phyloP scores from a whole-genome alignment of 2,888 invertebrate genomes.

The Folsomia candida region DNA sequence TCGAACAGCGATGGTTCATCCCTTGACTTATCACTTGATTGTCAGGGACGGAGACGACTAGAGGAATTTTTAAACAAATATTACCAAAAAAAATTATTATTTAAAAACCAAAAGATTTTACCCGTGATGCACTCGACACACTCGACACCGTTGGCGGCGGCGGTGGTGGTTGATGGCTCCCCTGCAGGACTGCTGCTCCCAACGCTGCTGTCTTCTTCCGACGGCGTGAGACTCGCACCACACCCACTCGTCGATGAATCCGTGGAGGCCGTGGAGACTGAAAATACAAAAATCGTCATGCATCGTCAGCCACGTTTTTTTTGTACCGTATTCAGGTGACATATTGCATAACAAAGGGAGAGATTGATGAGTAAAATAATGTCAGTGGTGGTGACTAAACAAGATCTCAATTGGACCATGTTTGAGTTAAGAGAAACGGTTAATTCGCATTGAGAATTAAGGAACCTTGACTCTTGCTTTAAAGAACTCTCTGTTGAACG shows the following conservation, averaged over 20 bases:
- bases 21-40: slow-evolving; percentile 49
- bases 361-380: too few species aligned
- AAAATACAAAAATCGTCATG: too few species aligned
- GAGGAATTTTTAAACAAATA: too few species aligned
- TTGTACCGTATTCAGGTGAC: too few species aligned
- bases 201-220: neutral
- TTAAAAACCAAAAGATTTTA: too few species aligned
- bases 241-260: neutral
- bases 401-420: too few species aligned
- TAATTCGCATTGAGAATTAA: neutral
- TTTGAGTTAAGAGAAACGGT: too few species aligned
- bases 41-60: slow-evolving; percentile 49
- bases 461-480: neutral
- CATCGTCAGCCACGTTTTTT: too few species aligned
- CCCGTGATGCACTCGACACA: slow-evolving; percentile 50
- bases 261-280: neutral
- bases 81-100: too few species aligned
- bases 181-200: neutral
- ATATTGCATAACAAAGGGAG: too few species aligned
- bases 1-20: slow-evolving; percentile 43
- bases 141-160: slow-evolving; percentile 24
- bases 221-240: neutral
- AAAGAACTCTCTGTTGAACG: too few species aligned
- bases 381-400: too few species aligned
- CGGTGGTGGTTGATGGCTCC: neutral